Conservation (phyloP, 2,797 vertebrate genomes). For the Pristis pectinata region DNA sequence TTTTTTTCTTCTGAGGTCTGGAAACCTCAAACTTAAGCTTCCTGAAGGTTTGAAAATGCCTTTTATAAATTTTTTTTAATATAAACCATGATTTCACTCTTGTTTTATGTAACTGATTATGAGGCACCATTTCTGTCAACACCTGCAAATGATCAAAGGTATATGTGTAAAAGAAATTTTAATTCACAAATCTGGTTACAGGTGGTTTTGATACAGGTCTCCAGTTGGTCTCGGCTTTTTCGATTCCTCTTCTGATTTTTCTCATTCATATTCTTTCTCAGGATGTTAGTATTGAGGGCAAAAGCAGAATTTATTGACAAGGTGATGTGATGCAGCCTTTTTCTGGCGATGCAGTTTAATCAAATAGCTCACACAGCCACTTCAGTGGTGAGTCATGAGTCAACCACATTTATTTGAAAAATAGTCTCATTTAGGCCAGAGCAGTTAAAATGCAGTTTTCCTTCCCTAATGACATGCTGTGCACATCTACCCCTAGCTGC, state of each 20-base stretch:
- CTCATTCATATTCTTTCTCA: not conserved
- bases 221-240: not conserved
- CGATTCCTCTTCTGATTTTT: not conserved
- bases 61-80: constrained; percentile 5
- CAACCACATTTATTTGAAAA: not conserved
- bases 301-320: not conserved
- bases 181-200: not conserved
- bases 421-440: not conserved
- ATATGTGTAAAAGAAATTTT: not conserved
- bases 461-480: not conserved
- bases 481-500: too few relatives aligned
- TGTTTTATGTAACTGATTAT: not conserved
- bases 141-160: not conserved
- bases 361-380: not conserved
- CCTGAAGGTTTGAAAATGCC: not conserved
- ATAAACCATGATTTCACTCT: not conserved
- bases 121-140: not conserved
- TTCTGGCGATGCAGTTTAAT: not conserved
- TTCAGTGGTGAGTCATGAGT: not conserved
- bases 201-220: not conserved
- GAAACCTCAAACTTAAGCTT: not conserved
- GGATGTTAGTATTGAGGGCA: not conserved
- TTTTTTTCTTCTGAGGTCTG: not conserved
- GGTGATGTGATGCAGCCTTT: not conserved
- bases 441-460: not conserved